phyloP scores from a whole-genome alignment of 2,113 vertebrate genomes.

The Pao palembangensis region DNA sequence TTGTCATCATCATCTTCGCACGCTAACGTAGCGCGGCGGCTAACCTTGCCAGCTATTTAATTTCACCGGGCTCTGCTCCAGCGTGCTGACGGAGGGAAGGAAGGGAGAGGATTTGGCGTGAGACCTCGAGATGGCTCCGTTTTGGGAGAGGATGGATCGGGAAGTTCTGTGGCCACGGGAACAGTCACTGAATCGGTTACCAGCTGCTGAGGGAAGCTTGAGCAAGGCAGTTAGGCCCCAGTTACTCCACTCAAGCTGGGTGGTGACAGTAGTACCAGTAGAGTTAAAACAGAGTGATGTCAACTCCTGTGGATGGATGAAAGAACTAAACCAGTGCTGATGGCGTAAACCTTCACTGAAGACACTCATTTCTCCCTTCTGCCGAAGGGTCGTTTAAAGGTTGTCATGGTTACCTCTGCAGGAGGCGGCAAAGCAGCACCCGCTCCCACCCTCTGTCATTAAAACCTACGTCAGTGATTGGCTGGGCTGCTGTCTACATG shows the following conservation, averaged over 20 bases:
- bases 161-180: not conserved
- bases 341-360: constrained; percentile 16
- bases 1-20: constrained; percentile 43
- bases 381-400: constrained; percentile 43
- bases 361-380: constrained; percentile 20
- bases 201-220: constrained; percentile 5
- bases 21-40: constrained; percentile 10
- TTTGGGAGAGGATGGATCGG: constrained; percentile 22
- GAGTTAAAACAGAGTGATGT: too few relatives aligned
- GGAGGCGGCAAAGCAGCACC: constrained; percentile 36
- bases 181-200: not conserved
- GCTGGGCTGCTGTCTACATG: constrained; percentile 20
- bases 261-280: too few relatives aligned
- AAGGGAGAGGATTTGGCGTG: constrained; percentile 1
- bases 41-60: constrained; percentile 51
- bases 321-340: not conserved
- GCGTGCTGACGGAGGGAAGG: not conserved
- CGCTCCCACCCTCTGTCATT: constrained; percentile 28
- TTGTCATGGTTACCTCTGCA: constrained; percentile 66
- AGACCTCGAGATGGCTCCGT: constrained; percentile 10
- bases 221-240: constrained; percentile 4
- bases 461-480: constrained; percentile 54
- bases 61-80: constrained; percentile 23
- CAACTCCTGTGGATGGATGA: not conserved
- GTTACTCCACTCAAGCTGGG: not conserved